Evolutionary conservation across 2,888 invertebrate genomes (phyloP).

Genomic region (Eupithecia centaureata): DNA sequence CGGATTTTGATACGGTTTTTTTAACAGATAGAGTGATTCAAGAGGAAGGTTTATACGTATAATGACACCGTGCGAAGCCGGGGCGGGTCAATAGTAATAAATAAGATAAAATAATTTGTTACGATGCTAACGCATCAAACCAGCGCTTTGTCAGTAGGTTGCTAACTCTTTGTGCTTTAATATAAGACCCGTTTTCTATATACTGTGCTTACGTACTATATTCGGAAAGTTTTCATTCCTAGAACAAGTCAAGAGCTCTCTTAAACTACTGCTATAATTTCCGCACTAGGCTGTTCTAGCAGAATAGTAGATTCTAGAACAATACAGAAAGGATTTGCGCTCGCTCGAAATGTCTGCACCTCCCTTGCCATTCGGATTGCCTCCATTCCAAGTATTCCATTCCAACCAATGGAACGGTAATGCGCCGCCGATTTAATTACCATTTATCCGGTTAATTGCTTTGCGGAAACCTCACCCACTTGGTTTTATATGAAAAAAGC

Average conservation of each 20-base stretch:
- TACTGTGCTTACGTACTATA: too few relatives aligned
- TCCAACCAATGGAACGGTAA: slow-evolving; percentile 44
- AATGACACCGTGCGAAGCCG: too few relatives aligned
- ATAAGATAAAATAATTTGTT: too few relatives aligned
- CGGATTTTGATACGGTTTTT: too few relatives aligned
- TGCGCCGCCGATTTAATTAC: slow-evolving; percentile 58
- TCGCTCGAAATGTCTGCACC: slow-evolving; percentile 34
- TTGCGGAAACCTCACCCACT: slow-evolving; percentile 51
- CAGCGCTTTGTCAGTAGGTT: too few relatives aligned
- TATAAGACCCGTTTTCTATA: too few relatives aligned
- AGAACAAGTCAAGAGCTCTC: neutral
- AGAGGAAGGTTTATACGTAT: too few relatives aligned
- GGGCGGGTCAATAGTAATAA: too few relatives aligned
- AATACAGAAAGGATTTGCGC: slow-evolving; percentile 27
- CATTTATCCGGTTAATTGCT: slow-evolving; percentile 51
- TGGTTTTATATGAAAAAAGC: slow-evolving; percentile 44
- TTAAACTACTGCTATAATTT: neutral
- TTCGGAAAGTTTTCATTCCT: neutral
- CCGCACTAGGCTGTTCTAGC: neutral
- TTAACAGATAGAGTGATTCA: too few relatives aligned
- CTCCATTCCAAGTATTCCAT: slow-evolving; percentile 33
- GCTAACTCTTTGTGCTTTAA: too few relatives aligned
- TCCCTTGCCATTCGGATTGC: slow-evolving; percentile 37
- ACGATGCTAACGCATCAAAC: too few relatives aligned
- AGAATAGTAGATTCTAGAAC: slow-evolving; percentile 5